Base-by-base conservation (phyloP, 1,140 invertebrate genomes). In the Drosophila lacertosa region DNA sequence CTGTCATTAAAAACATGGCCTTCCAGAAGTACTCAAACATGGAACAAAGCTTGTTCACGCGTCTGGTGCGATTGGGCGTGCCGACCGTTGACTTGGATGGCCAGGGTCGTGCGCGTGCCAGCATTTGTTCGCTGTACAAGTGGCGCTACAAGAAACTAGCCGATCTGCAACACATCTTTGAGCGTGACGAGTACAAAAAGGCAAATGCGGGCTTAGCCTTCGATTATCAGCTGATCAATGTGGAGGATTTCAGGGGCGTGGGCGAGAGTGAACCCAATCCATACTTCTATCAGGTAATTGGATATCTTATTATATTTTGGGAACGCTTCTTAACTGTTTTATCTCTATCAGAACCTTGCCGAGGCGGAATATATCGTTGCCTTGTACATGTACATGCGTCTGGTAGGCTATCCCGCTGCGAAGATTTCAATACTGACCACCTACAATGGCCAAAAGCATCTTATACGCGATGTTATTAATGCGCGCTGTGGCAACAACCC, bases 21-120 rank as follows among this genome's bases (percentile, higher is more conserved):
- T 99, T 99, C 92, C 98, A 99, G 92, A 99, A 99, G 91, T 99
- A 98, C 92, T 98, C 97, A 4, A 99, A 99, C 89, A 99, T 99
- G 99, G 99, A 99, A 90, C 99, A 99, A 91, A 98, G 97, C 29
- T 93, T 99, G 2, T 99, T 99, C 91, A 98, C 98, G 0, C 93
- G 99, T 47, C 96, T 99, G 90, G 98, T 99, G 0, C 92, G 98
- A 11, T 93, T 99, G 0, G 98, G 98, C 0, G 98, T 99, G 1
- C 98, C 99, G 0, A 98, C 98, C 1, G 96, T 99, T 22, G 97
- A 99, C 90, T 92, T 99, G 15, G 99, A 99, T 92, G 97, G 97
- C 0, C 99, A 99, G 92, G 99, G 99, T 73, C 94, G 99, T 93
- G 96, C 98, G 0, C 72, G 91, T 1, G 79, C 91, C 15, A 86